phyloP scores from a whole-genome alignment of 2,888 invertebrate genomes.

The Erannis defoliaria region DNA sequence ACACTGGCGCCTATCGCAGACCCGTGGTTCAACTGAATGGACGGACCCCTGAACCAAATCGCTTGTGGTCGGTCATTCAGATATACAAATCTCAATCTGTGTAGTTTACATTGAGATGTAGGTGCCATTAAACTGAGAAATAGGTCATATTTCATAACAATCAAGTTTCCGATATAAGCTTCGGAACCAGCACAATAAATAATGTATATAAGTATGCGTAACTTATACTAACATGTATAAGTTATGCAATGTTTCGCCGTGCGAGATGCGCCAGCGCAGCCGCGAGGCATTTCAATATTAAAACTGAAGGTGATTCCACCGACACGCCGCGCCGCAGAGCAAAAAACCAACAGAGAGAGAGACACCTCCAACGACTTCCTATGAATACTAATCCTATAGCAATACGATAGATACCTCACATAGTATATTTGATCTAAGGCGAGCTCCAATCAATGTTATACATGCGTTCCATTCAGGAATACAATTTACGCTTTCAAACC shows the following conservation, averaged over 20 bases:
- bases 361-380: neutral
- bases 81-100: no score
- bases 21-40: no score
- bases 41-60: no score
- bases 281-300: slow-evolving; percentile 55
- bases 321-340: neutral
- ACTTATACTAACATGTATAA: no score
- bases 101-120: no score
- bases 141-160: slow-evolving; percentile 25
- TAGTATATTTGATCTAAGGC: neutral
- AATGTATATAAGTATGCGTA: no score
- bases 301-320: slow-evolving; percentile 67
- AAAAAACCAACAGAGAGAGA: neutral
- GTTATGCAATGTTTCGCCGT: slow-evolving; percentile 51
- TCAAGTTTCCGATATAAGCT: slow-evolving; percentile 8
- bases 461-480: no score
- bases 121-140: neutral
- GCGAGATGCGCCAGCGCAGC: slow-evolving; percentile 49
- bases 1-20: no score
- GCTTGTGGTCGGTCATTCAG: no score
- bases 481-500: no score
- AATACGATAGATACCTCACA: no score
- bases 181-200: slow-evolving; percentile 31
- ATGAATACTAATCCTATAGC: no score
- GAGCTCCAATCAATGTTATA: neutral